Evolutionary conservation across 2,797 vertebrate genomes (phyloP), one percentile per base, ranked within the genome.

Genomic region (Danio kyathit): DNA sequence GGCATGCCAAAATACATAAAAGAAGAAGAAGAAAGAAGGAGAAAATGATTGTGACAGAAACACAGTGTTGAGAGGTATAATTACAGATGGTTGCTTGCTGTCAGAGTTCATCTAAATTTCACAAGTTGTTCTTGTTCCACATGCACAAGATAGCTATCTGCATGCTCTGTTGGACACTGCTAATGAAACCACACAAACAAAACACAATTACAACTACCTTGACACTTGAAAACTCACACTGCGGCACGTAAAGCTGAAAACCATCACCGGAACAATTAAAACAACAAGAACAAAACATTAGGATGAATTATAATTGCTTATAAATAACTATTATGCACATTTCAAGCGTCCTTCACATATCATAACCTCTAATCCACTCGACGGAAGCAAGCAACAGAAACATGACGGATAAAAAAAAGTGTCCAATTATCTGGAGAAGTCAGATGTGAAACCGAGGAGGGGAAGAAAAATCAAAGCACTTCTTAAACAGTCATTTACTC

Each of bases 341-440:
- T 82, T 85, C 60, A 80, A 84, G 70, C 59, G 76, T 69, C 38
- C 64, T 44, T 76, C 64, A 72, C 40, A 16, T 65, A 84, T 82
- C 56, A 79, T 81, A 72, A 87, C 85, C 82, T 85, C 64, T 85
- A 74, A 29, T 56, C 85, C 82, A 84, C 85, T 67, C 83, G 84
- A 19, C 54, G 74, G 64, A 82, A 80, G 59, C 19, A 67, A 80
- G 29, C 59, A 81, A 79, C 71, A 76, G 59, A 77, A 77, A 82
- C 76, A 83, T 61, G 73, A 86, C 41, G 71, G 49, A 79, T 57
- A 52, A 72, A 56, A 82, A 84, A 80, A 60, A 74, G 71, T 17
- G 74, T 76, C 83, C 54, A 84, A 87, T 87, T 86, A 86, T 85
- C 72, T 81, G 80, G 74, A 88, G 44, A 70, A 88, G 81, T 76